Evolutionary conservation across 2,888 invertebrate genomes (phyloP).

Genomic region (Galerucella calmariensis): DNA sequence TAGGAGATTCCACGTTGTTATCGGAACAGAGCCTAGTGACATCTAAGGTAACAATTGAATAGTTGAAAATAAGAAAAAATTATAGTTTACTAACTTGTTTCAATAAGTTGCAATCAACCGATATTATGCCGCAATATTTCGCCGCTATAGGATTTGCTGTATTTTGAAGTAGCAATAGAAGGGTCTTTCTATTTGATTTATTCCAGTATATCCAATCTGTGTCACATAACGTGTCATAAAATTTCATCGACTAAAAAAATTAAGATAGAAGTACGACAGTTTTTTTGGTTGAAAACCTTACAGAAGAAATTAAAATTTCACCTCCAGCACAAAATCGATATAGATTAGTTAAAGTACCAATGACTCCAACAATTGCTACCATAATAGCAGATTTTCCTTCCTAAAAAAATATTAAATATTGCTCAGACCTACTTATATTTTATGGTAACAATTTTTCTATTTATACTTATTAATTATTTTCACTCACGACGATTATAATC

Average conservation of each 20-base stretch:
- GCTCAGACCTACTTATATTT: no score
- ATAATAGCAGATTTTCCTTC: background rate
- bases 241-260: background rate
- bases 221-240: background rate
- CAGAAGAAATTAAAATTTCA: background rate
- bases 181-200: background rate
- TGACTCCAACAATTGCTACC: background rate
- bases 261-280: no score
- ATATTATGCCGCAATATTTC: background rate
- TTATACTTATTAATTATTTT: no score
- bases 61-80: no score
- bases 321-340: background rate
- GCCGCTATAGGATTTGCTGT: background rate
- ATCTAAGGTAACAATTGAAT: no score
- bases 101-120: no score
- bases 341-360: background rate
- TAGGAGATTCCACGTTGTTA: no score
- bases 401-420: background rate
- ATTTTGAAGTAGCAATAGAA: background rate
- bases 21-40: no score
- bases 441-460: no score
- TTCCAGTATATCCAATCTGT: constrained; percentile 2
- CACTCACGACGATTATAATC: background rate
- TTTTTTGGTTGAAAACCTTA: background rate
- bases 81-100: no score